Evolutionary conservation across 2,113 vertebrate genomes (phyloP).

Genomic region (Symphodus melops): DNA sequence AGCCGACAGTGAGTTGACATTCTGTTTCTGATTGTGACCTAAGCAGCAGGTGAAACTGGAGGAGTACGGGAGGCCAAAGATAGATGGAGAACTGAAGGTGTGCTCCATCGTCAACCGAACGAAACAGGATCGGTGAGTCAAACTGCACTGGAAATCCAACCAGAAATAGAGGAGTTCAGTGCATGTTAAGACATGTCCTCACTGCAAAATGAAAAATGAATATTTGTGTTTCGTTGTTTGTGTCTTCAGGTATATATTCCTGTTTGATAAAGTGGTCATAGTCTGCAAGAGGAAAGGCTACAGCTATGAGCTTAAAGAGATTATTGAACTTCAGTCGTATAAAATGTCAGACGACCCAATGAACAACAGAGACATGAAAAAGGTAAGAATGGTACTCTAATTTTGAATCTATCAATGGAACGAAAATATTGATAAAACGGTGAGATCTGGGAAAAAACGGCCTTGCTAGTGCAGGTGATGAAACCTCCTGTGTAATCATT

Average conservation of each 20-base stretch:
- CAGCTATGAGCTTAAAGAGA: conserved; percentile 96
- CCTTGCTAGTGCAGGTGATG: background rate
- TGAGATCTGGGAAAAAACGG: conserved; percentile 6
- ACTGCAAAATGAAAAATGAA: background rate
- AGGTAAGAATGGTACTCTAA: conserved; percentile 80
- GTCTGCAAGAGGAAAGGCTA: conserved; percentile 97
- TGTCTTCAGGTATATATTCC: conserved; percentile 93
- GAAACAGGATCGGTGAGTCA: conserved; percentile 94
- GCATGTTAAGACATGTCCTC: no score
- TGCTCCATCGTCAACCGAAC: conserved; percentile 94
- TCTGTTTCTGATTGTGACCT: conserved; percentile 42
- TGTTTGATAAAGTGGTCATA: conserved; percentile 98
- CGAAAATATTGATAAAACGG: background rate
- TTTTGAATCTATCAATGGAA: background rate
- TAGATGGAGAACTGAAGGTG: conserved; percentile 96
- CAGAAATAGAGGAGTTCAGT: background rate
- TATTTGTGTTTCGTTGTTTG: conserved; percentile 12
- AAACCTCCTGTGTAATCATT: conserved; percentile 42
- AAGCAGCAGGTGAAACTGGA: conserved; percentile 94
- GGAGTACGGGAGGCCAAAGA: conserved; percentile 96
- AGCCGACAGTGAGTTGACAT: conserved; percentile 24
- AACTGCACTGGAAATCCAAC: background rate
- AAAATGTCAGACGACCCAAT: conserved; percentile 97
- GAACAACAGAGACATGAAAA: conserved; percentile 97
- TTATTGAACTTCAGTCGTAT: conserved; percentile 93